These are phyloP conservation scores for Drosophila fungiperda DNA, from an alignment of 2,888 invertebrate species.

Conservation along the genomic window DNA sequence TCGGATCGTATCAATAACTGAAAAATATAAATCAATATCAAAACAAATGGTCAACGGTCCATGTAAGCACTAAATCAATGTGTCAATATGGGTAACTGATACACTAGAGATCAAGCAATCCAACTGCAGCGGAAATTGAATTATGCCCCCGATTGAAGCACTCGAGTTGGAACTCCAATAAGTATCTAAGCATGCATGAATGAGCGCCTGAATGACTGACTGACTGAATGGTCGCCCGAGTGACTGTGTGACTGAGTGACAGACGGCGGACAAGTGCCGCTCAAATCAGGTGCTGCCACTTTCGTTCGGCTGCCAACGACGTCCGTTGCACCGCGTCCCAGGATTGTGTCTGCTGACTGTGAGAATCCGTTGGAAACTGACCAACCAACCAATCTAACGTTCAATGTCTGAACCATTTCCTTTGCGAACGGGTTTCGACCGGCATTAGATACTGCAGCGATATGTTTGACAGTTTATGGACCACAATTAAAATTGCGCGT, in stretches of 20 bases:
- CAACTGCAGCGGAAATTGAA: slow-evolving; percentile 71
- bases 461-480: slow-evolving; percentile 73
- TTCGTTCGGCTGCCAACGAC: slow-evolving; percentile 56
- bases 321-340: slow-evolving; percentile 33
- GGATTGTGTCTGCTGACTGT: slow-evolving; percentile 60
- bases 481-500: slow-evolving; percentile 72
- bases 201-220: slow-evolving; percentile 62
- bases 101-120: slow-evolving; percentile 53
- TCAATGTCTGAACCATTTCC: slow-evolving; percentile 72
- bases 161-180: slow-evolving; percentile 48
- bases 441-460: slow-evolving; percentile 72
- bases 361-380: slow-evolving; percentile 58
- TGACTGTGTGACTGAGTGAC: slow-evolving; percentile 63
- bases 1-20: slow-evolving; percentile 68
- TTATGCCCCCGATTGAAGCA: slow-evolving; percentile 63
- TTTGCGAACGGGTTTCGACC: slow-evolving; percentile 71
- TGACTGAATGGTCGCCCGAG: slow-evolving; percentile 55
- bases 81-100: slow-evolving; percentile 79
- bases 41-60: slow-evolving; percentile 73
- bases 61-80: slow-evolving; percentile 80
- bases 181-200: slow-evolving; percentile 70
- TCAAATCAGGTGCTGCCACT: slow-evolving; percentile 76
- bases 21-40: slow-evolving; percentile 78
- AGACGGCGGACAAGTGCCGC: slow-evolving; percentile 70
- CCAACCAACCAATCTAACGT: slow-evolving; percentile 53